Base-by-base conservation (phyloP, 1,140 invertebrate species). In the Lordiphosa stackelbergi region DNA sequence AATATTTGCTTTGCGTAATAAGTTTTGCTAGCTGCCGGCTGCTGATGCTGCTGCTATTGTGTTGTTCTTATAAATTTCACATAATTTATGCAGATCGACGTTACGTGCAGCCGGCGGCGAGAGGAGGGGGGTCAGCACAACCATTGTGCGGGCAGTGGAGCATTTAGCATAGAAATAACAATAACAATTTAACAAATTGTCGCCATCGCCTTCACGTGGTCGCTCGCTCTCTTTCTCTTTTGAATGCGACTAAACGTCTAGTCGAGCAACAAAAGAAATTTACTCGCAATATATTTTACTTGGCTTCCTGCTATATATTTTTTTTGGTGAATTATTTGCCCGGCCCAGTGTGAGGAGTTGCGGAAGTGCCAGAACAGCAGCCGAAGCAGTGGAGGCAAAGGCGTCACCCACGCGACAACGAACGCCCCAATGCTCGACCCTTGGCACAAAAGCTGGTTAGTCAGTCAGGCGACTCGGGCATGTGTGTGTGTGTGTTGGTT, bases 161-260 rank as follows among this genome's bases (percentile, higher is more conserved):
- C 75, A 75, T 83, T 83, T 83, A 83, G 77, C 77, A 83, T 83
- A 83, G 77, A 83, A 83, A 83, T 83, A 83, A 83, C 72, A 83
- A 83, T 83, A 83, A 83, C 77, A 83, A 83, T 83, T 83, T 83
- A 83, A 83, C 72, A 83, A 83, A 83, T 83, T 83, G 77, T 83
- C 77, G 77, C 77, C 77, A 77, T 51, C 66, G 61, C 55, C 4
- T 51, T 46, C 28, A 24, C 56, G 46, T 24, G 38, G 49, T 24
- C 37, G 22, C 48, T 31, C 31, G n/a, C 42, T 53, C 42, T 16
- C 4, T 38, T 45, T 45, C 51, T 16, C 13, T n/a, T 35, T 24
- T 22, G 43, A 24, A 48, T 60, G 47, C 49, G 42, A 68, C 75
- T 71, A 59, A 74, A 64, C 63, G 77, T 81, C 71, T 81, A 72